Percentiles rank a stretch among this genome's conserved stretches.
Conservation (phyloP, 2,113 vertebrate genomes). For the Podocnemis expansa region DNA sequence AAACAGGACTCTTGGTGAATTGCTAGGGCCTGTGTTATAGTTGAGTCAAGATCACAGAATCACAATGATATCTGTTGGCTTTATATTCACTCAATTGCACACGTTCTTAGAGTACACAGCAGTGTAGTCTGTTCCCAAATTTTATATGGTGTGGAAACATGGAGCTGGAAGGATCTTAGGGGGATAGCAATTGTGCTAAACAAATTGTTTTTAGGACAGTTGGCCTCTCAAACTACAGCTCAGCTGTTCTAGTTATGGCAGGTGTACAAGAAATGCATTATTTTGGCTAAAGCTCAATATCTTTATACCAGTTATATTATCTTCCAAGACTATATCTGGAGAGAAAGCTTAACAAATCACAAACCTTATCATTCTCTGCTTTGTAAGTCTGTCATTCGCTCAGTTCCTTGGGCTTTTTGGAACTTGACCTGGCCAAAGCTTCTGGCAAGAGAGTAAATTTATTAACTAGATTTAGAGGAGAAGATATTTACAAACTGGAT, state of each 20-base stretch:
- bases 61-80: not conserved
- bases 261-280: not conserved
- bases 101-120: not conserved
- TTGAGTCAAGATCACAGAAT: not conserved
- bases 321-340: not conserved
- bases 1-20: too few species aligned
- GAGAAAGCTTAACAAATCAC: not conserved
- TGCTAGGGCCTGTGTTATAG: not conserved
- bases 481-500: not conserved
- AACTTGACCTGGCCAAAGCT: not conserved
- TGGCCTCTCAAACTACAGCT: not conserved
- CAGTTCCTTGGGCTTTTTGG: not conserved
- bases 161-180: not conserved
- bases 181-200: not conserved
- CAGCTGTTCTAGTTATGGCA: fast-evolving
- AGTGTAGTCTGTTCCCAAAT: not conserved
- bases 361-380: not conserved
- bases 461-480: not conserved
- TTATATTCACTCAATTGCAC: not conserved
- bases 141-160: not conserved
- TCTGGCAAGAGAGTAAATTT: not conserved
- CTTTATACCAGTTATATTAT: not conserved
- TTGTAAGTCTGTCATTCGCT: not conserved
- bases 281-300: not conserved
- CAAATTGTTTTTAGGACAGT: not conserved